Evolutionary conservation across 1,140 invertebrate genomes (phyloP), one percentile per base, ranked within the genome.

Genomic region (Bombus sibiricus): DNA sequence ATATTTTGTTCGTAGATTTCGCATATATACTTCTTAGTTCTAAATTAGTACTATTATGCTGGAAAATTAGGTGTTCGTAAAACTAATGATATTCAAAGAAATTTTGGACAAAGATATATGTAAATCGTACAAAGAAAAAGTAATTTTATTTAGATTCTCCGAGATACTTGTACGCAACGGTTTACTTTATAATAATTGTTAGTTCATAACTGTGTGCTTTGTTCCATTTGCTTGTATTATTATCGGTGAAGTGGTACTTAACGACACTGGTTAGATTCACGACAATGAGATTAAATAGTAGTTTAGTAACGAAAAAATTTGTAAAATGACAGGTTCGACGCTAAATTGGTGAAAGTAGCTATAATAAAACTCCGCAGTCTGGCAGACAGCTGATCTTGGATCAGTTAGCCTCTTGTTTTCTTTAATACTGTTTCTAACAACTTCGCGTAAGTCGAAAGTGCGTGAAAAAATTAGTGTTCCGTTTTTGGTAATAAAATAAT

Each of bases 311-410:
- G 39, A 53, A 57, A 80, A 57, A 72, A 39, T 39, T 53, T 62
- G 25, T n/a, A 34, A 64, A 77, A 83, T 80, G 66, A 81, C 66
- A 53, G n/a, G 82, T 79, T 80, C 59, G 57, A 34, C 57, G 66
- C 43, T 87, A 69, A 78, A 87, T 87, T 75, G 81, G 89, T 88
- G 89, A 90, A 90, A 90, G 89, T 83, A 28, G 68, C 68, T 81
- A 25, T 81, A 84, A 89, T 86, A 74, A 68, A 74, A 79, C 78
- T 71, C 43, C 18, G 37, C 39, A 57, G 43, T 34, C 53, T 57
- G n/a, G 22, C 37, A 59, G 37, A 37, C 68, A 32, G 83, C 53
- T 59, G 76, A 81, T 82, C 62, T 53, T 43, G 68, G 25, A 57
- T 34, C 71, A 68, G 37, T 34, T 62, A 66, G 22, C 3, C n/a